Evolutionary conservation across 2,113 vertebrate species (phyloP).

Genomic region (Mastomys natalensis): DNA sequence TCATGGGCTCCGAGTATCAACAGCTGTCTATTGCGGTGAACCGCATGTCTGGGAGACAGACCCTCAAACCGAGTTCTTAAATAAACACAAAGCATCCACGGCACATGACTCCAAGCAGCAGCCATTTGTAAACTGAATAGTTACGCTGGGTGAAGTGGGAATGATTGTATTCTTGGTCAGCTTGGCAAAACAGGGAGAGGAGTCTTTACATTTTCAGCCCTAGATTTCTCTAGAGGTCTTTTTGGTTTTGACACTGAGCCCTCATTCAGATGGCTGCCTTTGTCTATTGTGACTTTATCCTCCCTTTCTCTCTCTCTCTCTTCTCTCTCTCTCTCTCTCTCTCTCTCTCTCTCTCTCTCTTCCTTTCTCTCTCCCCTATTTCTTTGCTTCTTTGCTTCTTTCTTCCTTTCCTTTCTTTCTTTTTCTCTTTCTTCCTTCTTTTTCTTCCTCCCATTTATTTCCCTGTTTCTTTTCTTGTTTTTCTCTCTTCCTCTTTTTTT

Average conservation of each 20-base stretch:
- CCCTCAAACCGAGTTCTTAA: conserved; percentile 89
- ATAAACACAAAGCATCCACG: conserved; percentile 92
- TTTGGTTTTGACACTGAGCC: neutral
- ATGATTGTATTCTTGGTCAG: conserved; percentile 80
- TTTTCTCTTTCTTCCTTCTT: fast-evolving
- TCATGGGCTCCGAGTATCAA: conserved; percentile 91
- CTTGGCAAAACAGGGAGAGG: neutral
- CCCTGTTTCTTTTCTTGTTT: too few relatives aligned
- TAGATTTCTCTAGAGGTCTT: neutral
- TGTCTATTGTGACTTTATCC: neutral
- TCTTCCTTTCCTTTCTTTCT: fast-evolving
- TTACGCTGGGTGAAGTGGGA: conserved; percentile 88
- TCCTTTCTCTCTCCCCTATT: too few relatives aligned
- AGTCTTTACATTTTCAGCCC: neutral
- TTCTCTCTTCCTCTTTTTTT: neutral
- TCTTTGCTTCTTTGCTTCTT: fast-evolving
- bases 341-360: neutral
- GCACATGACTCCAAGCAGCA: conserved; percentile 87
- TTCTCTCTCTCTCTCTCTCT: neutral
- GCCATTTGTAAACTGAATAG: conserved; percentile 87
- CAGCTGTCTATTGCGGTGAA: conserved; percentile 91
- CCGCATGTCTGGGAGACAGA: conserved; percentile 91
- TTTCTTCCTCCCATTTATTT: fast-evolving
- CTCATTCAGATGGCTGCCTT: neutral
- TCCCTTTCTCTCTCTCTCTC: neutral